Conservation (phyloP, 1,140 invertebrate species). For the Trachelipus rathkii region DNA sequence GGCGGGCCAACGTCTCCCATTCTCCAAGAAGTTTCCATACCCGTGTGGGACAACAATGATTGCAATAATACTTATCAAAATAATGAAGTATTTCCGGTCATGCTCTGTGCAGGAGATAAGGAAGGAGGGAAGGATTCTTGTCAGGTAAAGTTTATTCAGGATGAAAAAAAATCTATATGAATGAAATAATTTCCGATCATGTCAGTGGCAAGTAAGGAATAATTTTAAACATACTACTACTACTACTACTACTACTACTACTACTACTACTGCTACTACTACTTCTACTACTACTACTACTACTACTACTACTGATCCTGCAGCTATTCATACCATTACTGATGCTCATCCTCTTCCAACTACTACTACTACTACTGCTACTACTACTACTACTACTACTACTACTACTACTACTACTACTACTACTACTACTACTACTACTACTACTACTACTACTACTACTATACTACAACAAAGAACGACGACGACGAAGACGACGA, state of each 20-base stretch:
- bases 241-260: background rate
- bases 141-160: conserved; percentile 51
- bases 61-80: conserved; percentile 51
- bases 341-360: no score
- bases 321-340: no score
- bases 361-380: no score
- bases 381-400: no score
- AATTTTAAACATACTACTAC: background rate
- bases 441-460: no score
- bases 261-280: background rate
- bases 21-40: conserved; percentile 58
- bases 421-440: no score
- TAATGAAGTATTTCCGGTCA: conserved; percentile 53
- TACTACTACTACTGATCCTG: no score
- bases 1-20: conserved; percentile 56
- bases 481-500: no score
- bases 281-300: background rate
- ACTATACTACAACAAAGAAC: no score
- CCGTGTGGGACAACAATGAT: conserved; percentile 55
- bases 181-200: background rate
- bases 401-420: no score
- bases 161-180: background rate
- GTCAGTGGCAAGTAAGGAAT: background rate
- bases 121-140: conserved; percentile 61
- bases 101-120: conserved; percentile 61